These are phyloP conservation scores for Poeciliopsis turrubarensis DNA, from an alignment of 2,113 vertebrate species.

Conservation along the genomic window DNA sequence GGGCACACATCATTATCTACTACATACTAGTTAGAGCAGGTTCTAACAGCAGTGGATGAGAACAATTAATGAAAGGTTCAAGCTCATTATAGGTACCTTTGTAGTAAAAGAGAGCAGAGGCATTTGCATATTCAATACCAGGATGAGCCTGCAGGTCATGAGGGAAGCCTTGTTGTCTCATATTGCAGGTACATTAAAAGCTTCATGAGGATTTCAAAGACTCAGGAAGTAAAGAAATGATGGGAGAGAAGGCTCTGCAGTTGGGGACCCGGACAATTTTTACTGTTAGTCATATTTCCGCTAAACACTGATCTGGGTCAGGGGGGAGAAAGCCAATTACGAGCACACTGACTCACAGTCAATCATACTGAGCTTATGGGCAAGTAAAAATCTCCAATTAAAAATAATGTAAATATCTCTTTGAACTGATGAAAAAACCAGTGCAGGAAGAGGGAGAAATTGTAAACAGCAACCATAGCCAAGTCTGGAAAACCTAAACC, in stretches of 20 bases:
- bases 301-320: background rate
- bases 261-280: background rate
- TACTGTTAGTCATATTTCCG: background rate
- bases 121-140: conserved; percentile 50
- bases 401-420: background rate
- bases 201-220: conserved; percentile 58
- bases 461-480: background rate
- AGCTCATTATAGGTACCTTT: conserved; percentile 58
- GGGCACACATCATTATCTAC: conserved; percentile 47
- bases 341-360: background rate
- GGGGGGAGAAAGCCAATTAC: background rate
- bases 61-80: conserved; percentile 60
- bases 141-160: conserved; percentile 44
- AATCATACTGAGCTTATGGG: background rate
- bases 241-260: conserved; percentile 5
- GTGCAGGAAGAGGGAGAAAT: background rate
- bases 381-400: background rate
- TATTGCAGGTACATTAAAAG: conserved; percentile 38
- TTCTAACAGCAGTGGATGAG: conserved; percentile 48
- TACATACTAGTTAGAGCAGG: conserved; percentile 16
- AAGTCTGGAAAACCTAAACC: background rate
- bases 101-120: conserved; percentile 14
- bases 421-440: background rate
- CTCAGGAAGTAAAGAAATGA: conserved; percentile 7
- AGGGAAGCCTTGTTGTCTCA: conserved; percentile 22